Conservation (phyloP, 1,140 invertebrate species). For the Papilio glaucus region DNA sequence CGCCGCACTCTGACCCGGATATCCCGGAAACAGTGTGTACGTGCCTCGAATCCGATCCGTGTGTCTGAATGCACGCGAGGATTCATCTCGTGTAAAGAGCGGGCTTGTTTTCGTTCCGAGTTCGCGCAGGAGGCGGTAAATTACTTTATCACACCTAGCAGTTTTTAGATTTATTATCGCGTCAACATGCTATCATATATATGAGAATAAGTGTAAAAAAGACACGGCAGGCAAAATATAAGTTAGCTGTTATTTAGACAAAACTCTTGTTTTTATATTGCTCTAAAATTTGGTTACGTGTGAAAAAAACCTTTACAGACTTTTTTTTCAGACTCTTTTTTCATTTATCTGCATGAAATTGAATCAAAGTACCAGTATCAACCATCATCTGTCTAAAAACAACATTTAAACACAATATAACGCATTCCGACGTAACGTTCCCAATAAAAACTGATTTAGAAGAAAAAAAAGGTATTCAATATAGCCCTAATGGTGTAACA, state of each 20-base stretch:
- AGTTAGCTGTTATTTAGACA: no score
- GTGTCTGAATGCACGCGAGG: constrained; percentile 9
- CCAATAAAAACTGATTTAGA: constrained; percentile 32
- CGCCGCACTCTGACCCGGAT: constrained; percentile 23
- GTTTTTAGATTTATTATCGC: constrained; percentile 12
- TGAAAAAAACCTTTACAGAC: no score
- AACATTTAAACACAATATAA: constrained; percentile 13
- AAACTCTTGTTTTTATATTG: no score
- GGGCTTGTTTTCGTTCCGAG: constrained; percentile 21
- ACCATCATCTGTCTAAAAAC: not conserved
- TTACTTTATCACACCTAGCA: constrained; percentile 21
- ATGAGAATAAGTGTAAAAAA: no score
- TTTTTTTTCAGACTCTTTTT: no score
- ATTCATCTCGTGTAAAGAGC: constrained; percentile 7
- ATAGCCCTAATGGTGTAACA: constrained; percentile 23
- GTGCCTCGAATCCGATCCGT: constrained; percentile 24
- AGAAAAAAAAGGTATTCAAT: constrained; percentile 30
- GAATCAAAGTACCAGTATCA: not conserved
- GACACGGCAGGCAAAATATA: no score
- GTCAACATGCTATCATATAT: constrained; percentile 5
- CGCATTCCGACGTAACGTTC: not conserved
- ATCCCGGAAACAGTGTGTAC: constrained; percentile 28
- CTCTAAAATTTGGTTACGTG: no score
- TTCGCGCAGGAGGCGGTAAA: not conserved
- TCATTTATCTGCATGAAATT: not conserved